Base-by-base conservation (phyloP, 2,888 invertebrate genomes). In the Lithophane leautieri region DNA sequence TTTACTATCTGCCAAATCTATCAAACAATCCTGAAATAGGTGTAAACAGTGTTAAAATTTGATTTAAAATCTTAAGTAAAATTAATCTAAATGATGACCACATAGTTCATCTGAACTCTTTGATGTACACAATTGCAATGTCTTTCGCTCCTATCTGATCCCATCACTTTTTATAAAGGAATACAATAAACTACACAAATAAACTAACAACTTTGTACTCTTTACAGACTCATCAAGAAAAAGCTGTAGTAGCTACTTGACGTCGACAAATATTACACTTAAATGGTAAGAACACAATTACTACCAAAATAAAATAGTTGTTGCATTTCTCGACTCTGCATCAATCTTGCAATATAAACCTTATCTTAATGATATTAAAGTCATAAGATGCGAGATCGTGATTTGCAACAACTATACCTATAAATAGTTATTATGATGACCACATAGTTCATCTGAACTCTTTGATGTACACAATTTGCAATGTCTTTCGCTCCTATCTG, bases 401-500 rank as follows among this genome's bases (percentile, higher is more conserved):
- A 52, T 28, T 42, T 71, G 28, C 19, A 44, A 71, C 22, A 12
- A 22, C 25, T 70, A 34, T 47, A 69, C 16, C 11, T 8, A 12
- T 44, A 25, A 28, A n/a, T 19, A 4, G 14, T 14, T 12, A 16
- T 25, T 70, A 72, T 72, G 72, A 72, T 72, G 72, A 72, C 44
- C 72, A 72, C 72, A 72, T 72, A 73, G 73, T 73, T 73, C 73
- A 73, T 73, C 73, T 73, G 73, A 73, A 61, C 14, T 60, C 42
- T 72, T 44, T 72, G 72, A 72, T 72, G 72, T 72, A 72, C 71
- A 71, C 71, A 71, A 81, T 34, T 70, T 84, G 85, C 87, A 90
- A 90, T 94, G 94, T 95, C 95, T 95, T 95, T 95, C 95, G 94
- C 95, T 96, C 97, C 97, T 97, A 97, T 95, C 97, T 97, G 97